Conservation (phyloP, 2,113 vertebrate species). For the Pardalotus punctatus region DNA sequence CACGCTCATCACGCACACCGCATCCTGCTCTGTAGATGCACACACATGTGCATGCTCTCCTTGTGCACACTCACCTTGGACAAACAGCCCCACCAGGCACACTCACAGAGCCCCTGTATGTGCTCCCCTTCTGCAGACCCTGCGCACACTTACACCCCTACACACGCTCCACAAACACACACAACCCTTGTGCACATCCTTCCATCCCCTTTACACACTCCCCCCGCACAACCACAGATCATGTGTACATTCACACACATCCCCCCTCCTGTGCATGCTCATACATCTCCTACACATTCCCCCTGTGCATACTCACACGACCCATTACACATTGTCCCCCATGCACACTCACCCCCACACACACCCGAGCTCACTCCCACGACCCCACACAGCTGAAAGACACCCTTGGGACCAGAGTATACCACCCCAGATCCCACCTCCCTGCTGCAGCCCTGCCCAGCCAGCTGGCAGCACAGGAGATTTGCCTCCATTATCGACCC, state of each 20-base stretch:
- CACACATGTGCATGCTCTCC: accelerated
- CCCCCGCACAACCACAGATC: too few relatives aligned
- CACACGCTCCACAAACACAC: too few relatives aligned
- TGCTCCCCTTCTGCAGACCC: neutral
- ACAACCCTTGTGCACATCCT: neutral
- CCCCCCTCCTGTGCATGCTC: neutral
- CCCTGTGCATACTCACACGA: neutral
- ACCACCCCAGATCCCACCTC: neutral
- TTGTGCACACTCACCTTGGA: neutral
- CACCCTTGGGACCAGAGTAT: neutral
- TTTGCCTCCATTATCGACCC: neutral
- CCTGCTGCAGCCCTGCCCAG: accelerated
- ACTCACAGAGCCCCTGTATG: accelerated
- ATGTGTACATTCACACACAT: too few relatives aligned
- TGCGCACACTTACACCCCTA: accelerated
- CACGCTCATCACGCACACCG: neutral
- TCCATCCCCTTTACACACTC: neutral
- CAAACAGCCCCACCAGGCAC: neutral
- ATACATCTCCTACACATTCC: neutral
- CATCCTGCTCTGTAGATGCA: neutral
- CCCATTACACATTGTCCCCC: neutral
- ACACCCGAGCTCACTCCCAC: neutral
- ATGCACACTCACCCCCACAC: too few relatives aligned
- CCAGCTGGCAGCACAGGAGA: neutral
- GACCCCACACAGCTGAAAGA: accelerated